Conservation (phyloP, 2,888 invertebrate species). For the Tetragnatha montana region DNA sequence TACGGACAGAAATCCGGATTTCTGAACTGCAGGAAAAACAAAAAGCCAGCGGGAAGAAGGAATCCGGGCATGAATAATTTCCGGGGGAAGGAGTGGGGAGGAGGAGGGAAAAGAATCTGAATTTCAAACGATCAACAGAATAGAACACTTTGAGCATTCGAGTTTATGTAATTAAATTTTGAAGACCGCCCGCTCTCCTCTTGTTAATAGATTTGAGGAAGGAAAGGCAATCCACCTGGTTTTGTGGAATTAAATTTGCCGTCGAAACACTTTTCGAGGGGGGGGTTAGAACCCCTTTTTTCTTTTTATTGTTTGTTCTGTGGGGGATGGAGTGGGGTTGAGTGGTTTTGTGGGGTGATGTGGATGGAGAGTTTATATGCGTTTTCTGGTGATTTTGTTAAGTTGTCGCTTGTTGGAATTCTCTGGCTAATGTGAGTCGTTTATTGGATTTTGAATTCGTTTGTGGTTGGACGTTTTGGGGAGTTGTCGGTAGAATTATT, state of each 20-base stretch:
- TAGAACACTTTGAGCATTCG: conserved; percentile 7
- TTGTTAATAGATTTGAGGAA: conserved; percentile 34
- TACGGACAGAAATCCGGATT: conserved; percentile 1
- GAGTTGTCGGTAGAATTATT: too few relatives aligned
- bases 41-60: not conserved
- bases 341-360: too few relatives aligned
- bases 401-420: too few relatives aligned
- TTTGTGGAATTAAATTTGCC: conserved; percentile 32
- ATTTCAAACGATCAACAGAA: conserved; percentile 30
- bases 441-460: too few relatives aligned
- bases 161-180: conserved; percentile 51
- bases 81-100: not conserved
- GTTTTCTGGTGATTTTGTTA: too few relatives aligned
- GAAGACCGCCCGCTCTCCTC: conserved; percentile 5
- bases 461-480: too few relatives aligned
- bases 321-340: not conserved
- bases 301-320: not conserved
- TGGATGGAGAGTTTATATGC: too few relatives aligned
- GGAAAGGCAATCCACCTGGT: conserved; percentile 39
- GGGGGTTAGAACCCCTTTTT: conserved; percentile 21
- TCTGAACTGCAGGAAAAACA: conserved; percentile 4
- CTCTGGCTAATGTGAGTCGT: too few relatives aligned
- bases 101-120: conserved; percentile 13
- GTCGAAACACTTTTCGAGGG: conserved; percentile 28
- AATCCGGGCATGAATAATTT: conserved; percentile 33